Conservation (phyloP, 2,888 invertebrate species). For the Mesodorylaimus sp. region DNA sequence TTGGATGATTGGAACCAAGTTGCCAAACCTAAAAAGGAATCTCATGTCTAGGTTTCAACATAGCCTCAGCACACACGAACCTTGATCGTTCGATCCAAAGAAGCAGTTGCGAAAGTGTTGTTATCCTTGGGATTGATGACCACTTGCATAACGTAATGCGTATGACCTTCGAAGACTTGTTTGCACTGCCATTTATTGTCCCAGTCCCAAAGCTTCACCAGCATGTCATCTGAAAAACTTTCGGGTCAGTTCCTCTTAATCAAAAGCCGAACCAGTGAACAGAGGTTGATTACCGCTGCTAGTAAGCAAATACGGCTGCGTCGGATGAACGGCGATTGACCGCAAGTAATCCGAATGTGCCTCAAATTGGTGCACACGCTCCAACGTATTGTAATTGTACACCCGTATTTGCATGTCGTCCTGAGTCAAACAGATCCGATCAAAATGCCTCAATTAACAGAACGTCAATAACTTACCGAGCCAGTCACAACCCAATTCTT, state of each 20-base stretch:
- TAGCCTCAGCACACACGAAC: slow-evolving; percentile 32
- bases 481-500: slow-evolving; percentile 98
- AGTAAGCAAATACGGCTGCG: slow-evolving; percentile 85
- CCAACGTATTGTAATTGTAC: slow-evolving; percentile 95
- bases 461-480: slow-evolving; percentile 41
- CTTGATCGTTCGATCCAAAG: slow-evolving; percentile 88
- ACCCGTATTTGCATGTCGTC: slow-evolving; percentile 53
- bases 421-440: slow-evolving; percentile 18
- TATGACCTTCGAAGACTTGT: slow-evolving; percentile 95
- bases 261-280: neutral
- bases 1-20: slow-evolving; percentile 82
- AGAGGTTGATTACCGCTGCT: slow-evolving; percentile 57
- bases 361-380: slow-evolving; percentile 82
- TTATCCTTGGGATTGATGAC: slow-evolving; percentile 98
- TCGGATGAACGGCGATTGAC: slow-evolving; percentile 87
- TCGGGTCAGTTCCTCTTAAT: neutral
- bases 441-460: neutral
- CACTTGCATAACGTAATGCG: slow-evolving; percentile 98
- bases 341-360: slow-evolving; percentile 96
- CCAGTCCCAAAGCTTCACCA: slow-evolving; percentile 99
- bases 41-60: neutral
- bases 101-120: slow-evolving; percentile 98
- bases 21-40: slow-evolving; percentile 60
- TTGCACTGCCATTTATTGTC: slow-evolving; percentile 94
- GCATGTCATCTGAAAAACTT: slow-evolving; percentile 67